These are phyloP conservation scores for Dromococcyx pavoninus DNA, from an alignment of 2,797 vertebrate species.

Conservation along the genomic window DNA sequence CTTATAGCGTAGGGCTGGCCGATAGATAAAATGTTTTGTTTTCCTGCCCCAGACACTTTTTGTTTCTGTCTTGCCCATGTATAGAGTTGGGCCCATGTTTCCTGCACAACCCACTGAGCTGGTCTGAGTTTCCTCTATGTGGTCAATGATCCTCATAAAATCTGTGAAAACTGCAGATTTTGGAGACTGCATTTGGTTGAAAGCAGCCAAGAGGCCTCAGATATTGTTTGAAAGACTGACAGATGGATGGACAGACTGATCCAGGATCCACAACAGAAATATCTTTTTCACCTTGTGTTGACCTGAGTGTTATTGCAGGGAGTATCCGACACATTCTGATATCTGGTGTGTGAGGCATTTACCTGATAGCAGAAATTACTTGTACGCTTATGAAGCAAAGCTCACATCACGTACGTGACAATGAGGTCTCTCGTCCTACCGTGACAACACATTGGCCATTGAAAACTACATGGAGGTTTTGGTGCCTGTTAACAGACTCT, in stretches of 20 bases:
- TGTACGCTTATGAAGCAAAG: not conserved
- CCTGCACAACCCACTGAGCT: not conserved
- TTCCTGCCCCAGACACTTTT: not conserved
- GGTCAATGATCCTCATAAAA: not conserved
- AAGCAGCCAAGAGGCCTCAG: not conserved
- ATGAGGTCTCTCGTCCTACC: not conserved
- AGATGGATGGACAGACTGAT: not conserved
- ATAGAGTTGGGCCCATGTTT: not conserved
- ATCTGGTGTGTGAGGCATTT: not conserved
- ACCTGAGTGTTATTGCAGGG: not conserved
- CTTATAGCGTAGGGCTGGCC: not conserved
- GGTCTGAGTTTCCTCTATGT: not conserved
- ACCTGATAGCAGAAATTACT: not conserved
- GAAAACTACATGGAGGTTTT: not conserved
- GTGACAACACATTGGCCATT: accelerated
- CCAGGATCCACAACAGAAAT: not conserved
- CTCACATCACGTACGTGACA: accelerated
- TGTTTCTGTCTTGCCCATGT: not conserved
- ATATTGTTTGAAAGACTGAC: not conserved
- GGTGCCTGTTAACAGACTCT: not conserved
- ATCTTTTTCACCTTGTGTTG: accelerated
- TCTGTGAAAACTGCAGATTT: not conserved
- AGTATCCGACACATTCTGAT: accelerated
- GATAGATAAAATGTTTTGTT: not conserved
- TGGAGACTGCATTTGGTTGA: not conserved